These are phyloP conservation scores for Bombus pascuorum DNA, from an alignment of 1,140 invertebrate genomes.

Conservation along the genomic window DNA sequence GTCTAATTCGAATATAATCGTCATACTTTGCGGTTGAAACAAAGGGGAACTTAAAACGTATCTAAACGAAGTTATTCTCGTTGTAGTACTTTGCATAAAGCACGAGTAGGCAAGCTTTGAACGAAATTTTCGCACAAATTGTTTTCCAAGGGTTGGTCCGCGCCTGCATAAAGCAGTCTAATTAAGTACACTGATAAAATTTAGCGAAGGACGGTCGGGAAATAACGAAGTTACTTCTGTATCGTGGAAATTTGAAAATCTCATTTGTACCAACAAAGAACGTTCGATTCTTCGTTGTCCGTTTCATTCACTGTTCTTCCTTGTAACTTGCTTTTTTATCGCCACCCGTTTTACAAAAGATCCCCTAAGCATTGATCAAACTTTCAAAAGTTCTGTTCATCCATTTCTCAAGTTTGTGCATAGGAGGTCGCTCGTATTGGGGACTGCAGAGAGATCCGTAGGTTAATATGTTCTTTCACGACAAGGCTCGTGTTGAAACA, in stretches of 20 bases:
- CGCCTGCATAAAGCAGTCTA: background rate
- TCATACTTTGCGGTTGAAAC: background rate
- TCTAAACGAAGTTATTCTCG: background rate
- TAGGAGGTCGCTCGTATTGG: background rate
- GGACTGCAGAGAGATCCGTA: background rate
- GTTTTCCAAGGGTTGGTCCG: background rate
- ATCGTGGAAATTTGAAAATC: background rate
- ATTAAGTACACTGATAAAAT: slow-evolving; percentile 4
- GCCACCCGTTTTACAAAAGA: background rate
- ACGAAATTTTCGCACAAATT: background rate
- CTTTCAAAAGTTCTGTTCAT: background rate
- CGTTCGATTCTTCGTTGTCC: background rate
- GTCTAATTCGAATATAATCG: background rate
- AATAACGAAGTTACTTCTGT: slow-evolving; percentile 8
- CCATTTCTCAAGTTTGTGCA: background rate
- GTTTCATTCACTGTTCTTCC: background rate
- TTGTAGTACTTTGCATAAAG: background rate
- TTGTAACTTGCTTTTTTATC: background rate
- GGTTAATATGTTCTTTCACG: background rate
- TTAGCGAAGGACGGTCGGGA: background rate
- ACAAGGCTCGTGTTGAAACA: background rate
- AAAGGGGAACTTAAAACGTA: background rate
- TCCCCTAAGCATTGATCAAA: slow-evolving; percentile 6
- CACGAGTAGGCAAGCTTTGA: background rate
- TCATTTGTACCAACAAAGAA: background rate